These are phyloP conservation scores for Lepus townsendii DNA, from an alignment of 2,797 vertebrate species.

Conservation along the genomic window DNA sequence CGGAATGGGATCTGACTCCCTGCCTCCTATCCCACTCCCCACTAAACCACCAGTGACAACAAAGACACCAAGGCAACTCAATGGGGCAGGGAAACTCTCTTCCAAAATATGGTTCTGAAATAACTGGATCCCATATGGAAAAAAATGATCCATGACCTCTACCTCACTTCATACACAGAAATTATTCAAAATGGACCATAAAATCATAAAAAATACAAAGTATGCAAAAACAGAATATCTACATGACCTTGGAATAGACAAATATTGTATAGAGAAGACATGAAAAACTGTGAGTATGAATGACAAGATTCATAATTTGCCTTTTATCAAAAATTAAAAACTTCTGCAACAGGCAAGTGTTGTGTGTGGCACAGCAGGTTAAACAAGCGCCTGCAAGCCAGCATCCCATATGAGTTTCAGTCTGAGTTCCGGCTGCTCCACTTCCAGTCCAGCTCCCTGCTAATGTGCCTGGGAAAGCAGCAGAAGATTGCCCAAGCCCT, in stretches of 20 bases:
- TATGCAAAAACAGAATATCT: conserved; percentile 1
- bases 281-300: conserved; percentile 6
- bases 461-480: too few relatives aligned
- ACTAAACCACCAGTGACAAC: background rate
- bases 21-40: too few relatives aligned
- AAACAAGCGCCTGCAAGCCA: too few relatives aligned
- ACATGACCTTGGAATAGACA: background rate
- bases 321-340: conserved; percentile 34
- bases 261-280: conserved; percentile 9
- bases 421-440: too few relatives aligned
- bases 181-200: conserved; percentile 50
- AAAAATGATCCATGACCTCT: background rate
- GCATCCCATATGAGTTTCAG: too few relatives aligned
- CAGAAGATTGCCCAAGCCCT: too few relatives aligned
- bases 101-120: background rate
- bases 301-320: background rate
- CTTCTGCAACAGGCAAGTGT: background rate
- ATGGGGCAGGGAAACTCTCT: background rate
- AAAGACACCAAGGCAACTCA: background rate
- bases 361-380: too few relatives aligned
- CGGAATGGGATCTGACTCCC: background rate
- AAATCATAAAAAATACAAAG: conserved; percentile 29
- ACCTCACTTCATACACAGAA: background rate
- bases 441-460: too few relatives aligned
- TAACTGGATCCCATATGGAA: background rate